Conservation (phyloP, 2,113 vertebrate species). For the Cinclus cinclus region DNA sequence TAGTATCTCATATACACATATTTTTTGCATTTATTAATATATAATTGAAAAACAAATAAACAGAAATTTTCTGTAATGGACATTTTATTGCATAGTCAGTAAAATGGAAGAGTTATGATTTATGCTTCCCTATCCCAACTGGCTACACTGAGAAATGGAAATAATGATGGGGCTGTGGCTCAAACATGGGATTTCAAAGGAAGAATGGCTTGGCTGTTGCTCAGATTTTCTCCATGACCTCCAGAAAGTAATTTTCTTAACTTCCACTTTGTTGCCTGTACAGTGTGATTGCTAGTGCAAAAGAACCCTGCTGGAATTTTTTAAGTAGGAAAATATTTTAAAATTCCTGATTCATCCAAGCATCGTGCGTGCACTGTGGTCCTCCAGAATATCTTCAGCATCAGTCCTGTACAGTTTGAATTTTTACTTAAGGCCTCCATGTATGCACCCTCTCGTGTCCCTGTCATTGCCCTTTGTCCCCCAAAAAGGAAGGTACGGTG, state of each 20-base stretch:
- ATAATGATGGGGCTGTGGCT: slow-evolving; percentile 50
- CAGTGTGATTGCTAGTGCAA: neutral
- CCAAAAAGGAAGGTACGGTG: neutral
- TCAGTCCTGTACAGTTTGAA: neutral
- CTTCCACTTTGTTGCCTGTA: neutral
- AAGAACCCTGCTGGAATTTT: neutral
- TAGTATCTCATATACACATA: neutral
- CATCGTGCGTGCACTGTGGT: neutral
- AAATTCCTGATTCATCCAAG: neutral
- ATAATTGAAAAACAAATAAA: neutral
- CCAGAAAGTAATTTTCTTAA: neutral
- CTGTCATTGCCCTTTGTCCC: neutral
- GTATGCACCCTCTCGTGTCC: rapidly evolving
- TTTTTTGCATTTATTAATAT: neutral
- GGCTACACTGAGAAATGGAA: slow-evolving; percentile 34
- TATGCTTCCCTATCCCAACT: neutral
- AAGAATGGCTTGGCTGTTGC: slow-evolving; percentile 16
- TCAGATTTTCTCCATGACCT: slow-evolving; percentile 6
- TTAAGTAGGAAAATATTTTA: neutral
- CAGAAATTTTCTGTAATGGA: neutral
- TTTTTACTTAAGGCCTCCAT: neutral
- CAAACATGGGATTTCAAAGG: neutral
- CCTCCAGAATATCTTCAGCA: neutral
- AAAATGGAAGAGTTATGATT: neutral
- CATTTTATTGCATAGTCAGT: neutral